Conservation (phyloP, 2,797 vertebrate genomes). For the Lithobates sylvaticus region DNA sequence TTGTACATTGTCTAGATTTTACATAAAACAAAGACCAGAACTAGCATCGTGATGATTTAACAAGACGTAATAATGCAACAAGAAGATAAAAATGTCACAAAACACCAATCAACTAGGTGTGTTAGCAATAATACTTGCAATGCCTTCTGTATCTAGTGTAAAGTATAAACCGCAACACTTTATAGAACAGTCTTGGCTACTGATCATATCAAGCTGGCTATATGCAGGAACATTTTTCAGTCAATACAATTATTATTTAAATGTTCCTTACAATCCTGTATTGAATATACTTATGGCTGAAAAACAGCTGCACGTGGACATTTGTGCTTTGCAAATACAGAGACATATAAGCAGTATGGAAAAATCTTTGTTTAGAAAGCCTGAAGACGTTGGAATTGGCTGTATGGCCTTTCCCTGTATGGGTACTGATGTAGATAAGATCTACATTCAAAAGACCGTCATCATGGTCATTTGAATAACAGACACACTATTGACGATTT, state of each 20-base stretch:
- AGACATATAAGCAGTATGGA: too few relatives aligned
- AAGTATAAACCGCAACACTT: background rate
- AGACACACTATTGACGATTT: too few relatives aligned
- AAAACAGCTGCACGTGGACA: too few relatives aligned
- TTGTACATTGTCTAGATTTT: conserved; percentile 54
- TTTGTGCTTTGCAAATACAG: too few relatives aligned
- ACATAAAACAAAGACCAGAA: background rate
- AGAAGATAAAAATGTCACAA: background rate
- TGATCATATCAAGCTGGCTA: background rate
- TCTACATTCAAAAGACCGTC: too few relatives aligned
- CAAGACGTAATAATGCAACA: conserved; percentile 15
- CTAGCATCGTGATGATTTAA: conserved; percentile 36
- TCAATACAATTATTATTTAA: too few relatives aligned
- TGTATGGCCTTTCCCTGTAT: too few relatives aligned
- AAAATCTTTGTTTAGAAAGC: background rate
- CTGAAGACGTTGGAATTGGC: background rate
- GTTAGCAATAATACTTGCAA: background rate
- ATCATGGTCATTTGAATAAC: too few relatives aligned
- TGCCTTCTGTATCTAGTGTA: background rate
- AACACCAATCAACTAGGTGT: conserved; percentile 43
- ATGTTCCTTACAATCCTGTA: too few relatives aligned
- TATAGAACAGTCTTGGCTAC: background rate
- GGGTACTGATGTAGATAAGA: too few relatives aligned
- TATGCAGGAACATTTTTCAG: background rate
- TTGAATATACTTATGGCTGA: too few relatives aligned